These are phyloP conservation scores for Suncus etruscus DNA, from an alignment of 2,113 vertebrate genomes.

Conservation along the genomic window DNA sequence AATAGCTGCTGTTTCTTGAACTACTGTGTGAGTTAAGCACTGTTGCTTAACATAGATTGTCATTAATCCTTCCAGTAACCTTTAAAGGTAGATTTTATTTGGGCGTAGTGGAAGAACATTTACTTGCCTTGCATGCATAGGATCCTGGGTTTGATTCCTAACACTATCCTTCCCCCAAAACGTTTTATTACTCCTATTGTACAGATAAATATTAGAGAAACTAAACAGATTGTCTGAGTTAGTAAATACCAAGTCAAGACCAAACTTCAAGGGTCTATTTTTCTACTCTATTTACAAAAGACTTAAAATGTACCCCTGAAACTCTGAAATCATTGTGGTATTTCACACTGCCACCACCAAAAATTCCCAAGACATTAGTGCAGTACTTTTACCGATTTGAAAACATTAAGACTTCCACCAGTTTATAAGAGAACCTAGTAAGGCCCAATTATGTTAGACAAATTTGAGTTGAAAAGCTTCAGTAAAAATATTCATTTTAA, in stretches of 20 bases:
- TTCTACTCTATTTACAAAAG: constrained; percentile 51
- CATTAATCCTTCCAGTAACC: not conserved
- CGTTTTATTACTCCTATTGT: constrained; percentile 5
- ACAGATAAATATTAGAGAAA: constrained; percentile 11
- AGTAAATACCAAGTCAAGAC: not conserved
- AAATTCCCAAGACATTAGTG: constrained; percentile 54
- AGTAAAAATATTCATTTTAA: constrained; percentile 83
- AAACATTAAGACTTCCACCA: constrained; percentile 1
- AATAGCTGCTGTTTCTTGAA: not conserved
- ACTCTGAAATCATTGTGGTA: constrained; percentile 46
- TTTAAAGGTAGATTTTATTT: not conserved
- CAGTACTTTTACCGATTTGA: not conserved
- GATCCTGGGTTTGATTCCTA: too few species aligned
- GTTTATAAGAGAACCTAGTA: constrained; percentile 81
- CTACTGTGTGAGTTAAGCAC: not conserved
- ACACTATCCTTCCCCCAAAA: not conserved
- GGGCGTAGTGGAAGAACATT: too few species aligned
- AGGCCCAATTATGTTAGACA: constrained; percentile 71
- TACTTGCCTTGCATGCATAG: too few species aligned
- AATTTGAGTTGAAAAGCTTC: constrained; percentile 78
- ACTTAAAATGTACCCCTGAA: not conserved
- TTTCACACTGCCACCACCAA: constrained; percentile 49
- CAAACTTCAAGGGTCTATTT: constrained; percentile 57
- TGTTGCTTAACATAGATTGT: not conserved
- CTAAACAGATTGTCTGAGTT: constrained; percentile 31